Evolutionary conservation across 2,888 invertebrate species (phyloP).

Genomic region (Lamellibrachia satsuma): DNA sequence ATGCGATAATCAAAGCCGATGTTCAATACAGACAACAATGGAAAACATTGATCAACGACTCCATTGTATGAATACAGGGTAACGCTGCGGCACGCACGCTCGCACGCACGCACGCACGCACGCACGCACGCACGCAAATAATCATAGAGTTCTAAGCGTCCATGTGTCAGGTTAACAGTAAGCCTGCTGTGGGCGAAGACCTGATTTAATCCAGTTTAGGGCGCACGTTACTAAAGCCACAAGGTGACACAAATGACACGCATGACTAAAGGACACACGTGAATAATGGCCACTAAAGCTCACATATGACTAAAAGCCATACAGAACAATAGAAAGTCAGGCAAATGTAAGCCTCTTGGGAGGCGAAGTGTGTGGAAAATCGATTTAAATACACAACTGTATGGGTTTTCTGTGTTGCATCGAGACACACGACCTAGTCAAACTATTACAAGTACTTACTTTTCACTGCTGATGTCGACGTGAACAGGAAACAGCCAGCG

Average conservation of each 20-base stretch:
- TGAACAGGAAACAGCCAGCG: constrained; percentile 4
- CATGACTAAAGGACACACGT: not conserved
- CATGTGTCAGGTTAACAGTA: too few species aligned
- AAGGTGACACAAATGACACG: not conserved
- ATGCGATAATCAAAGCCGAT: not conserved
- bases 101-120: too few species aligned
- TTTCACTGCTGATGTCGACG: not conserved
- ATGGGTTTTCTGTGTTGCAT: not conserved
- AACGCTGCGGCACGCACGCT: too few species aligned
- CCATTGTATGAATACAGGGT: not conserved
- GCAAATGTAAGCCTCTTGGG: not conserved
- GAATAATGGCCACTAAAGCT: not conserved
- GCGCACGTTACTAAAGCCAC: not conserved
- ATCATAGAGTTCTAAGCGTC: too few species aligned
- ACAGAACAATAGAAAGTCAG: not conserved
- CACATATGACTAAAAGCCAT: not conserved
- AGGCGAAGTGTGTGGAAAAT: not conserved
- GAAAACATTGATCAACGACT: not conserved
- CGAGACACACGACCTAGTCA: too few species aligned
- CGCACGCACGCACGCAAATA: too few species aligned
- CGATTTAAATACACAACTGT: not conserved
- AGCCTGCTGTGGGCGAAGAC: too few species aligned
- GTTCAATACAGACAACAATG: not conserved
- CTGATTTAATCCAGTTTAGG: too few species aligned
- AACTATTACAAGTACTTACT: not conserved